A percentile compares a stretch with the other conserved stretches of the same genome.
phyloP scores from a whole-genome alignment of 2,888 invertebrate genomes.

The Lithophane ornitopus region DNA sequence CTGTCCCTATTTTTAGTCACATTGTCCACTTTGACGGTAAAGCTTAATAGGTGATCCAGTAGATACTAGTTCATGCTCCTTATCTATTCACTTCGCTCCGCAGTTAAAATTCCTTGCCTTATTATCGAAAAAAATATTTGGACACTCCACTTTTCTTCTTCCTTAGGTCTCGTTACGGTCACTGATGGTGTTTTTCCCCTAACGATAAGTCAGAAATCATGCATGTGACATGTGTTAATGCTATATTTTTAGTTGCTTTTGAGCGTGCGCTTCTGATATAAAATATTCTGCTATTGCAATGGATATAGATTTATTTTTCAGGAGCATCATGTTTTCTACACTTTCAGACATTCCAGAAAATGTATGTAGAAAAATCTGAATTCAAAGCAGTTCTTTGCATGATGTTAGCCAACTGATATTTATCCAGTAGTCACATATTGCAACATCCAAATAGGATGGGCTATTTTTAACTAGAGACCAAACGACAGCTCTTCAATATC shows the following conservation, averaged over 20 bases:
- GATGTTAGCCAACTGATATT: background rate
- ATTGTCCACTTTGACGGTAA: conserved; percentile 11
- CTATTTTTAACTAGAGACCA: conserved; percentile 43
- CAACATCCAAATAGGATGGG: conserved; percentile 10
- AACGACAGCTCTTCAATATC: conserved; percentile 5
- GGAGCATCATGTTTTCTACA: background rate
- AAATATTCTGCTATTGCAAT: background rate
- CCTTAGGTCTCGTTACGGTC: background rate
- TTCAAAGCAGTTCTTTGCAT: background rate
- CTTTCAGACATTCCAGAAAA: background rate
- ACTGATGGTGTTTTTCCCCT: background rate
- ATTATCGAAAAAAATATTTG: background rate
- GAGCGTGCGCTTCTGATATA: background rate
- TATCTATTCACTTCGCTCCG: conserved; percentile 6
- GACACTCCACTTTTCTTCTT: background rate
- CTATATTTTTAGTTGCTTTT: background rate
- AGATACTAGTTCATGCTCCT: conserved; percentile 15
- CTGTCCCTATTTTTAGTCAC: conserved; percentile 40
- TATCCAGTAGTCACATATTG: conserved; percentile 6
- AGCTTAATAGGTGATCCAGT: conserved; percentile 36
- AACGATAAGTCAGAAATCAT: background rate
- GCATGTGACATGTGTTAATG: background rate
- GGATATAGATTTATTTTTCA: background rate
- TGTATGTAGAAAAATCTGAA: background rate
- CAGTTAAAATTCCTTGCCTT: background rate